phyloP scores from a whole-genome alignment of 1,140 invertebrate genomes.

The Bombus confusus region DNA sequence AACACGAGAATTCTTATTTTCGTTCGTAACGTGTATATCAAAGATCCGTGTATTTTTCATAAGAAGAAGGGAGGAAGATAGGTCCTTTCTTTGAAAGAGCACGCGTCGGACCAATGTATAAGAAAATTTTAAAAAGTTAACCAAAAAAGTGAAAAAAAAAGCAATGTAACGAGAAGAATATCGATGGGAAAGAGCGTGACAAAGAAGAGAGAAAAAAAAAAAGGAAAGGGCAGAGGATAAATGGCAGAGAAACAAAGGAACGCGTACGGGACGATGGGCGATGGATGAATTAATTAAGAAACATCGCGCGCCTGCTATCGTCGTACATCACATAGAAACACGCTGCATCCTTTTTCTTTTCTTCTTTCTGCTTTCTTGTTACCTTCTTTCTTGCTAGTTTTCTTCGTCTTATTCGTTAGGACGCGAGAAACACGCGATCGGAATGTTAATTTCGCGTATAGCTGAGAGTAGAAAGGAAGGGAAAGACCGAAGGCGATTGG shows the following conservation, averaged over 20 bases:
- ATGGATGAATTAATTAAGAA: slow-evolving; percentile 4
- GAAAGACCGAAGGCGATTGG: neutral
- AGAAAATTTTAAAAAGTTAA: slow-evolving; percentile 44
- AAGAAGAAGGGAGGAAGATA: slow-evolving; percentile 32
- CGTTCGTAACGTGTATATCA: slow-evolving; percentile 47
- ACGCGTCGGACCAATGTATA: slow-evolving; percentile 64
- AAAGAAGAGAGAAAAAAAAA: too few relatives aligned
- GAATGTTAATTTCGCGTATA: neutral
- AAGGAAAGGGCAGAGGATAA: neutral
- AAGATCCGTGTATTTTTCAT: slow-evolving; percentile 56
- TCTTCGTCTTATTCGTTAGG: neutral
- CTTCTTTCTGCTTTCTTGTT: neutral
- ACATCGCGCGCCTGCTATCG: too few relatives aligned
- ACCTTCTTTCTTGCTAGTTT: neutral
- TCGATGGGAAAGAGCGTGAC: neutral
- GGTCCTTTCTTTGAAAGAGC: slow-evolving; percentile 53
- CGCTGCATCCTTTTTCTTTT: neutral
- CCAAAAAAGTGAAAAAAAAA: neutral
- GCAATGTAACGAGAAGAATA: neutral
- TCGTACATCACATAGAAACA: neutral
- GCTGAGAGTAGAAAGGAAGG: neutral
- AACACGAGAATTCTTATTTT: slow-evolving; percentile 27
- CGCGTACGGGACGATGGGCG: neutral
- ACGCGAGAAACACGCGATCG: neutral
- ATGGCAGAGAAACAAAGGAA: neutral